Evolutionary conservation across 2,113 vertebrate genomes (phyloP).

Genomic region (Penelope pileata): DNA sequence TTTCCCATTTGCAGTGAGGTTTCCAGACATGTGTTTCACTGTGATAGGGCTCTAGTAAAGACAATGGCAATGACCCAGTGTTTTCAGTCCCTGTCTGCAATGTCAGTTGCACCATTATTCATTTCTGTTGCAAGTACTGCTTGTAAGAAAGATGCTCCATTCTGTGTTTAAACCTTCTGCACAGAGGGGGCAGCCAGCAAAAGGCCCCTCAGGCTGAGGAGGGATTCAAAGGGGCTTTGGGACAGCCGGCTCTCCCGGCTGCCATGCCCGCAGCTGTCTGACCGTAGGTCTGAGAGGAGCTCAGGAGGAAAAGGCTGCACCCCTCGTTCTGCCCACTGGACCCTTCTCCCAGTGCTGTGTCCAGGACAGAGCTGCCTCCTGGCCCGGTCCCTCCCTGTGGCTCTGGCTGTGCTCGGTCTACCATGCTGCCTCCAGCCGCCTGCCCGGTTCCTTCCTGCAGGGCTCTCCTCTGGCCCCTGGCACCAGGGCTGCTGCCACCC

Average conservation of each 20-base stretch:
- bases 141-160: not conserved
- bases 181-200: not conserved
- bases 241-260: not conserved
- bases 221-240: not conserved
- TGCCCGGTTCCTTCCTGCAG: too few relatives aligned
- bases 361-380: not conserved
- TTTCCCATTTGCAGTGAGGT: not conserved
- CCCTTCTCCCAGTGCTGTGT: not conserved
- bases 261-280: too few relatives aligned
- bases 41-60: not conserved
- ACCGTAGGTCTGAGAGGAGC: not conserved
- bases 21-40: not conserved
- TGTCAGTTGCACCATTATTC: rapidly evolving
- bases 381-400: too few relatives aligned
- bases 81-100: not conserved
- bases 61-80: not conserved
- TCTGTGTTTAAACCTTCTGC: not conserved
- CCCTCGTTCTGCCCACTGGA: too few relatives aligned
- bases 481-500: not conserved
- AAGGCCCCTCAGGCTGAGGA: not conserved
- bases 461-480: not conserved
- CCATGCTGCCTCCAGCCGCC: too few relatives aligned
- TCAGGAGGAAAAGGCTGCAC: not conserved
- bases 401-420: not conserved
- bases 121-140: not conserved